Evolutionary conservation across 23 tunicate species (phyloP).

Genomic region (Trididemnum clinides): DNA sequence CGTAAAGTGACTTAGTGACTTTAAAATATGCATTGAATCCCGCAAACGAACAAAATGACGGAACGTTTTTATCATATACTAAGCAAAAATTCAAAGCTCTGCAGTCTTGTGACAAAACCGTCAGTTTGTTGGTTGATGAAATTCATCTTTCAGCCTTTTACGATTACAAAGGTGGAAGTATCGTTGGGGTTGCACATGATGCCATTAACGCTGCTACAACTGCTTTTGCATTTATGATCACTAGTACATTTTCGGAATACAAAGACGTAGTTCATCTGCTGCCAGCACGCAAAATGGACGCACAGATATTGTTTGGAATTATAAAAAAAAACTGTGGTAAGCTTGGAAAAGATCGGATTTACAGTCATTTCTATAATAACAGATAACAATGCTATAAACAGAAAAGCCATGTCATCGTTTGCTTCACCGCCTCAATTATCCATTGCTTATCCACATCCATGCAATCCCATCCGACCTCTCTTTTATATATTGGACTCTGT

Average conservation of each 20-base stretch:
- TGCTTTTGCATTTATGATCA: constrained; percentile 20
- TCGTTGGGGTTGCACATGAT: not conserved
- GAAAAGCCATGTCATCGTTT: constrained; percentile 29
- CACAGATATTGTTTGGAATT: not conserved
- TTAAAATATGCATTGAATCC: not conserved
- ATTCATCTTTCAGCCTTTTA: constrained; percentile 2
- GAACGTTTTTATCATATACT: not conserved
- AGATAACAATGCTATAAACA: not conserved
- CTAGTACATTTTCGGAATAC: not conserved
- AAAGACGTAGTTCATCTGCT: constrained; percentile 16
- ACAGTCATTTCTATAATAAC: not conserved
- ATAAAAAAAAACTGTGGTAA: not conserved
- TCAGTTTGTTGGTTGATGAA: not conserved
- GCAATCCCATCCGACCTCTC: not conserved
- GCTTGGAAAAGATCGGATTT: constrained; percentile 12
- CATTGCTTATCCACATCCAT: constrained; percentile 18
- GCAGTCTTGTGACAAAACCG: constrained; percentile 1
- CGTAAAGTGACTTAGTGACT: constrained; percentile 10
- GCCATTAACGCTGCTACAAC: constrained; percentile 8
- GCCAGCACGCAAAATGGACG: not conserved
- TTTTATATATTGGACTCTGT: constrained; percentile 19
- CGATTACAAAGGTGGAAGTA: constrained; percentile 21
- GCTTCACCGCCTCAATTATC: constrained; percentile 7
- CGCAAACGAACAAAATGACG: not conserved
- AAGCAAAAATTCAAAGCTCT: constrained; percentile 35